phyloP scores from a whole-genome alignment of 2,113 vertebrate genomes.

The Phrynocephalus versicolor region DNA sequence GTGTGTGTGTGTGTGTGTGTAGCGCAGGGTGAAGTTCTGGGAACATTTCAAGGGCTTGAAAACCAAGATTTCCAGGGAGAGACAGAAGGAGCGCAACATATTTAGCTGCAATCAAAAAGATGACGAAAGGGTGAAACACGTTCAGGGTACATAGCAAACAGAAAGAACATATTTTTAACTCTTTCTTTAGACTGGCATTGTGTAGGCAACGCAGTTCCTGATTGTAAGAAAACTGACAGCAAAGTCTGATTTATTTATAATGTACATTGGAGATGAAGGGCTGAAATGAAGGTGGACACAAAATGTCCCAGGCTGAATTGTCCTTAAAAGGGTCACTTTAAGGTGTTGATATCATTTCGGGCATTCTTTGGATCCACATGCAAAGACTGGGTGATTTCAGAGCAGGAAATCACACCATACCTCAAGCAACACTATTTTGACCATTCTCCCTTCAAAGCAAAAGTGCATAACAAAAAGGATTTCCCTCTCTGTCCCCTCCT shows the following conservation, averaged over 20 bases:
- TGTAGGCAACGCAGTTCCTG: neutral
- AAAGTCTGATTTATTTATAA: neutral
- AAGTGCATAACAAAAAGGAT: too few species aligned
- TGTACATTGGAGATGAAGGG: neutral
- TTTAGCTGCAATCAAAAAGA: conserved; percentile 11
- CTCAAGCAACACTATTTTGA: too few species aligned
- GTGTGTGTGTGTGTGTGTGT: neutral
- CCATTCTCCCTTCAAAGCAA: too few species aligned
- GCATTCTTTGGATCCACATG: too few species aligned
- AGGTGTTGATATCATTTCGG: too few species aligned
- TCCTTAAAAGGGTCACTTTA: too few species aligned
- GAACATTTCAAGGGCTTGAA: conserved; percentile 21
- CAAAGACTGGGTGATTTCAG: too few species aligned
- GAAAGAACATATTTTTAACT: neutral
- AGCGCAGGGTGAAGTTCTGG: neutral
- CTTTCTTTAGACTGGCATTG: neutral
- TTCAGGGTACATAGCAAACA: neutral
- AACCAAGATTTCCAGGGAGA: neutral
- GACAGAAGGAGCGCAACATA: neutral
- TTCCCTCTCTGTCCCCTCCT: too few species aligned
- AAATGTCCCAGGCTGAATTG: too few species aligned
- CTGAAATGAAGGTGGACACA: neutral
- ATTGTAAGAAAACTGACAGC: neutral
- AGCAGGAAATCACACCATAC: too few species aligned
- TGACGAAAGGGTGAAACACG: neutral